Evolutionary conservation across 2,797 vertebrate genomes (phyloP).

Genomic region (Dendrocincla fuliginosa): DNA sequence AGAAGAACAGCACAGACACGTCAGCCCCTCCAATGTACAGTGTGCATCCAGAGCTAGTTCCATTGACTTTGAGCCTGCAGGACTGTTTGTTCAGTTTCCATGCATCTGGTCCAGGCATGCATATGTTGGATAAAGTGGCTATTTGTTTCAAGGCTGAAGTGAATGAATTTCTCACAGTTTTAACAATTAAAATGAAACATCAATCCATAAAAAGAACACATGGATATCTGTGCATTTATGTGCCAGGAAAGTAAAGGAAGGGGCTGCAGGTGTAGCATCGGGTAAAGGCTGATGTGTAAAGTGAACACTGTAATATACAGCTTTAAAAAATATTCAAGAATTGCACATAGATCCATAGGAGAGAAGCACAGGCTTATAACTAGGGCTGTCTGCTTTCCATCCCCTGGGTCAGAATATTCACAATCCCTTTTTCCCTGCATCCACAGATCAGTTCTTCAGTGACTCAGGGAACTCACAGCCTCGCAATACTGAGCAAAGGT

Average conservation of each 20-base stretch:
- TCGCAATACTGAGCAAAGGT: conserved; percentile 36
- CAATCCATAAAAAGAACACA: conserved; percentile 60
- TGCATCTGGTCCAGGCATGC: conserved; percentile 50
- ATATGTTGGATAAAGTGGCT: conserved; percentile 67
- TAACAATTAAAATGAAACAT: conserved; percentile 57
- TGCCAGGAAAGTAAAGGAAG: conserved; percentile 63
- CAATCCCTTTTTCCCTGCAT: background rate
- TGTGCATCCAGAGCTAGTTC: conserved; percentile 8
- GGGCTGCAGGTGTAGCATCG: conserved; percentile 65
- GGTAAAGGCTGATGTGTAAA: conserved; percentile 72
- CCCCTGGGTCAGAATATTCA: background rate
- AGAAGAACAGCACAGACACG: background rate
- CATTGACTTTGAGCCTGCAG: conserved; percentile 31
- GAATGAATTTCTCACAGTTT: conserved; percentile 78
- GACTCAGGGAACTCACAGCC: background rate
- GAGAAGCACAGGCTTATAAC: conserved; percentile 57
- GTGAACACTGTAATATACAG: conserved; percentile 80
- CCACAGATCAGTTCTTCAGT: background rate
- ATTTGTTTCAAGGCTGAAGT: conserved; percentile 76
- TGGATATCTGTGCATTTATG: conserved; percentile 67
- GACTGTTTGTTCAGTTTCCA: conserved; percentile 48
- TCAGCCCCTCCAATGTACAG: background rate
- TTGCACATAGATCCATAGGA: conserved; percentile 87
- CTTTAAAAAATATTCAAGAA: conserved; percentile 79
- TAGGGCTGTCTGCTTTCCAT: conserved; percentile 35